Evolutionary conservation across 2,113 vertebrate species (phyloP).

Genomic region (Gymnarchus niloticus): DNA sequence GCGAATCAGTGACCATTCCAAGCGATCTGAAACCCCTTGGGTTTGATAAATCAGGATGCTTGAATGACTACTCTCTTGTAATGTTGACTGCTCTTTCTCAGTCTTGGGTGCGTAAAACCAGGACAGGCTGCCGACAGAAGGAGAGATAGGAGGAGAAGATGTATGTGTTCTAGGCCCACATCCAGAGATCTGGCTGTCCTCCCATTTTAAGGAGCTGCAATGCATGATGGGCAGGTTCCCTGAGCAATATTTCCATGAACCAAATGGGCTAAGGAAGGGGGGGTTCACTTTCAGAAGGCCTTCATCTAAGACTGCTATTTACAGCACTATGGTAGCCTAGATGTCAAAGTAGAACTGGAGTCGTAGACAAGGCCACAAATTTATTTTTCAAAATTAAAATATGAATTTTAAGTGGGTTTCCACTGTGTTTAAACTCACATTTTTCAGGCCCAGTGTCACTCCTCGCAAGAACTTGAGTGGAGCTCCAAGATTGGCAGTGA

Average conservation of each 20-base stretch:
- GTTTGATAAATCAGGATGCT: neutral
- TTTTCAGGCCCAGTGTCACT: no score
- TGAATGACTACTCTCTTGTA: neutral
- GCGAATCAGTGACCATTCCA: no score
- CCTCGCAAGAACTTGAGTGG: neutral
- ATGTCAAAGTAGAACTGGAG: neutral
- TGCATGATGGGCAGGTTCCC: neutral
- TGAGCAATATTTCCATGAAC: neutral
- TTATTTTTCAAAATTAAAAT: neutral
- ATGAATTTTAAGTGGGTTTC: neutral
- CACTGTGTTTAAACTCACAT: neutral
- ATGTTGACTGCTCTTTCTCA: neutral
- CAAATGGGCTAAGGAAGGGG: neutral
- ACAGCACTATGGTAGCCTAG: neutral
- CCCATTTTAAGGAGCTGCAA: slow-evolving; percentile 6
- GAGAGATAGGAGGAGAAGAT: neutral
- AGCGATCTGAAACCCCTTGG: neutral
- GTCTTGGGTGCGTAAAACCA: neutral
- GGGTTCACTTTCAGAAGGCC: neutral
- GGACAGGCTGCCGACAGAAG: slow-evolving; percentile 16
- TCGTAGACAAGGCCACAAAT: neutral
- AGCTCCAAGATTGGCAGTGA: neutral
- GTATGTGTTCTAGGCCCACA: slow-evolving; percentile 8
- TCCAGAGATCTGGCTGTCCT: slow-evolving; percentile 16
- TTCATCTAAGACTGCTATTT: neutral